Percentiles rank a stretch among this genome's conserved stretches.
phyloP scores from a whole-genome alignment of 2,113 vertebrate genomes.

The Thymallus thymallus region DNA sequence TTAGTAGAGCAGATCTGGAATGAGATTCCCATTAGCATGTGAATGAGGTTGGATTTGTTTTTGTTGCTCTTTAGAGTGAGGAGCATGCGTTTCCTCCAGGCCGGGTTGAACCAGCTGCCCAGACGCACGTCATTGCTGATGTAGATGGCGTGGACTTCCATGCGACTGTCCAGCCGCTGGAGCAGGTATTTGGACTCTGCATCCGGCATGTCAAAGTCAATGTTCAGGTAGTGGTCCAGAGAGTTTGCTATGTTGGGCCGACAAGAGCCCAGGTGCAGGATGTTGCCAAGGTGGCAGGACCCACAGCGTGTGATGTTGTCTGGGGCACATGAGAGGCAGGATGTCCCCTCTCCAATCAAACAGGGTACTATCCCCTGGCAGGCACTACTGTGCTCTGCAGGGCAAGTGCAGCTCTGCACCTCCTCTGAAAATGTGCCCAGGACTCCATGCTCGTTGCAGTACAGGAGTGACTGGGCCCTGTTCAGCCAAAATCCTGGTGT shows the following conservation, averaged over 20 bases:
- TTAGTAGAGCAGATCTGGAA: constrained; percentile 96
- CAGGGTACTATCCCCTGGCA: constrained; percentile 91
- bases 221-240: constrained; percentile 88
- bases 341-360: constrained; percentile 80
- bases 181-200: constrained; percentile 91
- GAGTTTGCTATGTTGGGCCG: constrained; percentile 87
- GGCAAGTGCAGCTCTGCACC: constrained; percentile 86
- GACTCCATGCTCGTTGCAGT: constrained; percentile 86
- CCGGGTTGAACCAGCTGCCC: constrained; percentile 96
- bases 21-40: constrained; percentile 91
- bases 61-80: constrained; percentile 98
- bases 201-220: constrained; percentile 92
- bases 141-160: constrained; percentile 95
- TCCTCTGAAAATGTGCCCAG: constrained; percentile 89
- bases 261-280: constrained; percentile 84
- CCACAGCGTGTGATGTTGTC: constrained; percentile 91
- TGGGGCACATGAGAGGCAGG: constrained; percentile 83
- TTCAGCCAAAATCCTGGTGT: constrained; percentile 81
- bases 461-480: constrained; percentile 85
- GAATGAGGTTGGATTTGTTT: constrained; percentile 93
- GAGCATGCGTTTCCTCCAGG: constrained; percentile 97
- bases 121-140: constrained; percentile 97
- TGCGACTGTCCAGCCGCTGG: constrained; percentile 87
- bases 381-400: constrained; percentile 75
- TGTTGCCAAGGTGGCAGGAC: constrained; percentile 84